Evolutionary conservation across 2,888 invertebrate genomes (phyloP).

Genomic region (Apoda limacodes): DNA sequence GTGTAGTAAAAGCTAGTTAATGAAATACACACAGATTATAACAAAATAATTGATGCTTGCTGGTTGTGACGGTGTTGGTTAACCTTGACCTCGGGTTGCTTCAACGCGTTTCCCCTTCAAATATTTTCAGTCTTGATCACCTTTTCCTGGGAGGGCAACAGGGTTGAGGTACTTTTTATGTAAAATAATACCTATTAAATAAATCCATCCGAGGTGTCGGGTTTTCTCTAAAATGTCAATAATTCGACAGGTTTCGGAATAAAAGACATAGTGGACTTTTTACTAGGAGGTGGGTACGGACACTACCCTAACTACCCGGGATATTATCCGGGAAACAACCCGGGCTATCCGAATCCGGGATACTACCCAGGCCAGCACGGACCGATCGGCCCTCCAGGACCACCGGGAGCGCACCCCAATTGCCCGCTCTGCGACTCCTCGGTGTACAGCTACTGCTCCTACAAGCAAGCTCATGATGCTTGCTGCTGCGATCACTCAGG

Average conservation of each 20-base stretch:
- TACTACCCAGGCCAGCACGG: slow-evolving; percentile 25
- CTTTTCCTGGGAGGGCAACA: too few relatives aligned
- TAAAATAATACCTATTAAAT: too few relatives aligned
- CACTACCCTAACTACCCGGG: slow-evolving; percentile 21
- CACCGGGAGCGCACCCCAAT: slow-evolving; percentile 59
- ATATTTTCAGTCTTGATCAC: too few relatives aligned
- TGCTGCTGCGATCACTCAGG: slow-evolving; percentile 75
- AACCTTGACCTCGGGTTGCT: too few relatives aligned
- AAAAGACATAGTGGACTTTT: slow-evolving; percentile 60
- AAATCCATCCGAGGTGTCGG: too few relatives aligned
- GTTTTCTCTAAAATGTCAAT: too few relatives aligned
- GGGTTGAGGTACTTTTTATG: too few relatives aligned
- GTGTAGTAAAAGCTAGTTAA: too few relatives aligned
- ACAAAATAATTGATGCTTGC: too few relatives aligned
- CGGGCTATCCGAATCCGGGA: slow-evolving; percentile 19
- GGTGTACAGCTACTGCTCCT: slow-evolving; percentile 80
- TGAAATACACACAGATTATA: too few relatives aligned
- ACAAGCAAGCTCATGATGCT: slow-evolving; percentile 80
- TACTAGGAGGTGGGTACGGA: slow-evolving; percentile 44
- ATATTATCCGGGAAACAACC: slow-evolving; percentile 24
- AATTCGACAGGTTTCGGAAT: slow-evolving; percentile 57
- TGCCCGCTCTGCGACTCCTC: slow-evolving; percentile 84
- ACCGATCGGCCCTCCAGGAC: slow-evolving; percentile 33
- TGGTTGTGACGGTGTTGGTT: too few relatives aligned
- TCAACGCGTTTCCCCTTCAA: too few relatives aligned